Conservation (phyloP, 53 echinoderm and acorn worm genomes). For the Paracentrotus lividus region DNA sequence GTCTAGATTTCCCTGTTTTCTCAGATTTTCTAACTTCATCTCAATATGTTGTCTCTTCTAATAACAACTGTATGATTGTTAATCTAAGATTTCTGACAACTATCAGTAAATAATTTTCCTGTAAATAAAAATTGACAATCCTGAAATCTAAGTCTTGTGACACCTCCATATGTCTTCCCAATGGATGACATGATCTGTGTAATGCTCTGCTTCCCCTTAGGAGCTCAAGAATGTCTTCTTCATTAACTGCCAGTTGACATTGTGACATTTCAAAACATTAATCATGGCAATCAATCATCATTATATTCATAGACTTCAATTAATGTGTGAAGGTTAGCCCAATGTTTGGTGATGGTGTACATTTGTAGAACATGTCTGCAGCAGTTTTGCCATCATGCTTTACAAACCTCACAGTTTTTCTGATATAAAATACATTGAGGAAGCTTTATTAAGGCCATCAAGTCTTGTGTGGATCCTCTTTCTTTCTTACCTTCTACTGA, state of each 20-base stretch:
- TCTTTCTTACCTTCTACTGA: too few relatives aligned
- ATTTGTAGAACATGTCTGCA: conserved; percentile 20
- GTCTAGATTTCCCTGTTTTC: background rate
- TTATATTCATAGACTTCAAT: background rate
- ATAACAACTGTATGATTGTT: background rate
- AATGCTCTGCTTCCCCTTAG: background rate
- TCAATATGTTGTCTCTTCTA: background rate
- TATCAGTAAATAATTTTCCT: background rate
- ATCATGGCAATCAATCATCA: background rate
- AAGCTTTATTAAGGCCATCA: too few relatives aligned
- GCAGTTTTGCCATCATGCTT: background rate
- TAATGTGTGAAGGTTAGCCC: background rate
- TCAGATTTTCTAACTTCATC: too few relatives aligned
- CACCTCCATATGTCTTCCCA: background rate
- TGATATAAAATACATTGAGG: too few relatives aligned
- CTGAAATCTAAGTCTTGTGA: background rate
- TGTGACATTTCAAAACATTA: background rate
- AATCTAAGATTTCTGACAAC: background rate
- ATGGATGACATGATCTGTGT: background rate
- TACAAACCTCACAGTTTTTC: background rate
- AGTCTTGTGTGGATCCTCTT: too few relatives aligned
- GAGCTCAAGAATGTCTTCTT: background rate
- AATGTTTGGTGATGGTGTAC: background rate
- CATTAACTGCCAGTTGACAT: conserved; percentile 10
- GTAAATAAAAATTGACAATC: background rate